Evolutionary conservation across 2,113 vertebrate species (phyloP), one percentile per base, ranked within the genome.

Genomic region (Tupaia chinensis): DNA sequence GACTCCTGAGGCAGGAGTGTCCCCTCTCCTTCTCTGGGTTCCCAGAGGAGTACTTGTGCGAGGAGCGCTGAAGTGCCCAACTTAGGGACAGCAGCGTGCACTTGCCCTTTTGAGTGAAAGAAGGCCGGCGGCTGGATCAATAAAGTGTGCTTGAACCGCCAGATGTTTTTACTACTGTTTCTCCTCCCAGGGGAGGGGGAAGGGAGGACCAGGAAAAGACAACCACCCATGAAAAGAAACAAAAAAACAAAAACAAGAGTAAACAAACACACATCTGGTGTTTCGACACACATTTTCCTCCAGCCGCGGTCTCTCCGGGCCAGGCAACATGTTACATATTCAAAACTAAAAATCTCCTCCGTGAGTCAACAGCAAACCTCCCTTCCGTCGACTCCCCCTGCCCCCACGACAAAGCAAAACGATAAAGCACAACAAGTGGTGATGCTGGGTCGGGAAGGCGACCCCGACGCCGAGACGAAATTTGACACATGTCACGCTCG

Each of bases 401-500:
- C 20, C 34, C 32, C 68, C 54, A 83, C 22, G 85, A 56, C 96
- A 87, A 65, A 54, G 70, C 95, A n/a, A 95, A 80, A 68, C 22
- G 72, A 85, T 53, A 95, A 83, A 79, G 65, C 83, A 95, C 95
- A 98, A 95, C 95, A 90, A 96, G 93, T 92, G 89, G 96, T 34
- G 76, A 56, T 19, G 22, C 0, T 8, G 17, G 68, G 89, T 84
- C 11, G 56, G 4, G 3, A 74, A 81, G 17, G 60, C 84, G 60
- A 89, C 95, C 93, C 82, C 68, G 84, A 87, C n/a, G 91, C 98
- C 61, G 19, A 25, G 88, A 83, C 78, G 58, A 70, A 92, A 97
- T 94, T 93, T 98, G 98, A 98, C 98, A 98, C 97, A 97, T 96
- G 97, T 98, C 98, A 98, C 98, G 72, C 63, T 29, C 20, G 94